These are phyloP conservation scores for Eumeta japonica DNA, from an alignment of 1,140 invertebrate species.

Conservation along the genomic window DNA sequence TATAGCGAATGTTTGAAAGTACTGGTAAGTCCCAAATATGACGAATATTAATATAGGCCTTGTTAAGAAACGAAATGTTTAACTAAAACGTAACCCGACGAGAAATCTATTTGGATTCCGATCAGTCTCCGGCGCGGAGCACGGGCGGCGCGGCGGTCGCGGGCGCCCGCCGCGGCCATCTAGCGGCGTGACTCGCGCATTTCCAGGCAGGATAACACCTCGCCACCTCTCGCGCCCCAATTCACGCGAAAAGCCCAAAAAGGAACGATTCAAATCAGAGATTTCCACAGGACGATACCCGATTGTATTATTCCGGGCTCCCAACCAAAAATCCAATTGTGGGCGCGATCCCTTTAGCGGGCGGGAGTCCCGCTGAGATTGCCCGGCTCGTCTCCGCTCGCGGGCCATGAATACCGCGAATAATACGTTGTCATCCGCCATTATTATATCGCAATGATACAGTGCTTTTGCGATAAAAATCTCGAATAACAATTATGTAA, in stretches of 20 bases:
- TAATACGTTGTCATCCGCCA: conserved; percentile 55
- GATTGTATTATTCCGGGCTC: conserved; percentile 55
- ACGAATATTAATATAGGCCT: no score
- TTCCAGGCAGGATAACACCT: conserved; percentile 22
- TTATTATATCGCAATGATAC: conserved; percentile 57
- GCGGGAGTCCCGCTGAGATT: conserved; percentile 51
- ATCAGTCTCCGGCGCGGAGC: no score
- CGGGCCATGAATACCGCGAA: conserved; percentile 46
- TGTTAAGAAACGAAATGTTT: no score
- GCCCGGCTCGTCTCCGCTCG: conserved; percentile 33
- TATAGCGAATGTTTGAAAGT: no score
- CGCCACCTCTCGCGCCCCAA: conserved; percentile 36
- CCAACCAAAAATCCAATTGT: conserved; percentile 58
- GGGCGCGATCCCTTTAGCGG: conserved; percentile 42
- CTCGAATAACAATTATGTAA: conserved; percentile 39
- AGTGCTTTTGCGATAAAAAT: conserved; percentile 54
- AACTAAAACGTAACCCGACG: no score
- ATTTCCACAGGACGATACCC: conserved; percentile 49
- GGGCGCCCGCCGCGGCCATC: no score
- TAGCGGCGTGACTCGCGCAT: conserved; percentile 29
- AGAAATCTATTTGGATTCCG: no score
- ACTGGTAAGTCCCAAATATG: no score
- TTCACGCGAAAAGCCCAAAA: conserved; percentile 41
- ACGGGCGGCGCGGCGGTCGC: no score
- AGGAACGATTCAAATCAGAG: conserved; percentile 54